These are phyloP conservation scores for Notothenia rossii DNA, from an alignment of 2,113 vertebrate species.

Conservation along the genomic window DNA sequence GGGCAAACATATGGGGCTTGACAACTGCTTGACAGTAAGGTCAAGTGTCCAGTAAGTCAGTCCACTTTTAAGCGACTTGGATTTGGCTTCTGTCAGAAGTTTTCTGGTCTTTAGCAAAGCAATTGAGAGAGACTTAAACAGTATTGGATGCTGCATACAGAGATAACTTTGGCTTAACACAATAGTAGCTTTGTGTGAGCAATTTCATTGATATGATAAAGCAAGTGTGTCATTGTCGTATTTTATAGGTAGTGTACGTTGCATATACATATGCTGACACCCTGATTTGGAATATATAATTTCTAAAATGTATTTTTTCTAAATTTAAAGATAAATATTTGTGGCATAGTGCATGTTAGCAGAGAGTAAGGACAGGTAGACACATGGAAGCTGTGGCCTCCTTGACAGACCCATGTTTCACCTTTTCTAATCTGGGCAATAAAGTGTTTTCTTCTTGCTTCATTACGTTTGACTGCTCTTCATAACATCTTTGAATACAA, in stretches of 20 bases:
- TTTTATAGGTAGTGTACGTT: constrained; percentile 7
- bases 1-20: constrained; percentile 48
- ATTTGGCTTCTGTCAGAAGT: constrained; percentile 65
- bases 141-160: constrained; percentile 21
- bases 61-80: constrained; percentile 58
- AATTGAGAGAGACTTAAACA: constrained; percentile 52
- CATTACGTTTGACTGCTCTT: not conserved
- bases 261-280: not conserved
- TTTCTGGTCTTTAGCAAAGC: constrained; percentile 43
- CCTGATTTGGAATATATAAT: constrained; percentile 4
- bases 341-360: not conserved
- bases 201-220: constrained; percentile 17
- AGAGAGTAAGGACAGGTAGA: constrained; percentile 11
- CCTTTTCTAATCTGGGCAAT: constrained; percentile 37
- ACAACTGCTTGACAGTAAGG: constrained; percentile 68
- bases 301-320: constrained; percentile 22
- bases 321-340: constrained; percentile 25
- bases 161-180: constrained; percentile 53
- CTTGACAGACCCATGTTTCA: constrained; percentile 26
- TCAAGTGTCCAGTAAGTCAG: constrained; percentile 71
- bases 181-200: constrained; percentile 43
- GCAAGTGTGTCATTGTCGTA: constrained; percentile 17
- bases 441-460: not conserved
- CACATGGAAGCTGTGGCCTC: no score
- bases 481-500: constrained; percentile 16